These are phyloP conservation scores for Alitta virens DNA, from an alignment of 2,888 invertebrate genomes.

Conservation along the genomic window DNA sequence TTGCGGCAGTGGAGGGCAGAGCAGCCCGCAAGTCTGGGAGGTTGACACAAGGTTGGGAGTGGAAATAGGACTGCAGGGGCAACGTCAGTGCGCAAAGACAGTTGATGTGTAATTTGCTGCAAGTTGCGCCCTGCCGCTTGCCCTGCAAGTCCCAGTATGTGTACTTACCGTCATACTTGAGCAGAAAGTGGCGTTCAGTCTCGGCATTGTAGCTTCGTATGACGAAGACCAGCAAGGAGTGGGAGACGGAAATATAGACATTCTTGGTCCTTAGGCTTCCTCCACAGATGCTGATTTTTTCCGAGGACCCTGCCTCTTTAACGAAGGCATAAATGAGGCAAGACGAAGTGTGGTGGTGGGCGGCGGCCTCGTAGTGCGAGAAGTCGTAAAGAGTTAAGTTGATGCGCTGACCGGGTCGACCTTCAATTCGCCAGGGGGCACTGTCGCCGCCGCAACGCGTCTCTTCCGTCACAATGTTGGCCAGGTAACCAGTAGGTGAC, in stretches of 20 bases:
- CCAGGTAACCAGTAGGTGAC: slow-evolving; percentile 1
- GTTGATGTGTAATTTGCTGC: neutral
- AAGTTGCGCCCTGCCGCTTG: too few relatives aligned
- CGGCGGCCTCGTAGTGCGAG: neutral
- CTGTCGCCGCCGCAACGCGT: slow-evolving; percentile 7
- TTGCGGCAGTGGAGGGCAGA: too few relatives aligned
- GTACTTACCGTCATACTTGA: slow-evolving; percentile 11
- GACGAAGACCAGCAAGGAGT: neutral
- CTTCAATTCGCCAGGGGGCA: slow-evolving; percentile 12
- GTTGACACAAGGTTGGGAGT: too few relatives aligned
- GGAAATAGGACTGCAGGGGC: too few relatives aligned
- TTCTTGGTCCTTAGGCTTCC: slow-evolving; percentile 1
- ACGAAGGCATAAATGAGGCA: slow-evolving; percentile 13
- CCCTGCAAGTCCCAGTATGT: neutral
- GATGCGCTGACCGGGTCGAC: slow-evolving; percentile 6
- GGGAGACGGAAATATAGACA: slow-evolving; percentile 8
- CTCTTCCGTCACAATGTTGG: slow-evolving; percentile 16
- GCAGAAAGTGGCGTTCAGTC: slow-evolving; percentile 7
- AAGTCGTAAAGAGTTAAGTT: slow-evolving; percentile 15
- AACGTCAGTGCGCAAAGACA: neutral
- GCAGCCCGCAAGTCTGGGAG: too few relatives aligned
- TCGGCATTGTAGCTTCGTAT: slow-evolving; percentile 4
- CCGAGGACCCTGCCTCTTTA: slow-evolving; percentile 1
- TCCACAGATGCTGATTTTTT: slow-evolving; percentile 9
- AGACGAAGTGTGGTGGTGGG: neutral